Conservation (phyloP, 2,888 invertebrate species). For the Acrobasis suavella region DNA sequence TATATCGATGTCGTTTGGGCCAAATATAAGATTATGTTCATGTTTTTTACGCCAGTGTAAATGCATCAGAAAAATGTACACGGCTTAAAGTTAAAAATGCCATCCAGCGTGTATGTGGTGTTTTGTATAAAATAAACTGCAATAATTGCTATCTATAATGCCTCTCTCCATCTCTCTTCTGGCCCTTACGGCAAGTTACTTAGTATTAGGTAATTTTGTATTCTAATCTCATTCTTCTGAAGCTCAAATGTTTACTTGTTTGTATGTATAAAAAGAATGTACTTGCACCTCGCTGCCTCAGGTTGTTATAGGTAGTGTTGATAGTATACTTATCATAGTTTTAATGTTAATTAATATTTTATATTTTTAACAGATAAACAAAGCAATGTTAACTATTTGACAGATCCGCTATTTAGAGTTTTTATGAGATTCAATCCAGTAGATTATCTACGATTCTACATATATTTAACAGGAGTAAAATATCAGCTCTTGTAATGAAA, state of each 20-base stretch:
- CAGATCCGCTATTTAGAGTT: neutral
- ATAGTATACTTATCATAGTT: neutral
- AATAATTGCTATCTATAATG: no score
- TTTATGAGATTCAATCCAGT: neutral
- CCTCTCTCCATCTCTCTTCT: neutral
- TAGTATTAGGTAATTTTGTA: neutral
- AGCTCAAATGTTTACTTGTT: no score
- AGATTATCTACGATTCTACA: neutral
- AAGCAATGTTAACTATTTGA: slow-evolving; percentile 15
- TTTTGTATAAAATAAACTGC: no score
- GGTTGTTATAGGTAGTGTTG: slow-evolving; percentile 2
- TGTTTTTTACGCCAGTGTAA: no score
- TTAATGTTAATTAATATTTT: neutral
- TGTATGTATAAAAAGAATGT: neutral
- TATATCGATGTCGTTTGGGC: no score
- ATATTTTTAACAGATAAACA: neutral
- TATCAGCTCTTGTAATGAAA: neutral
- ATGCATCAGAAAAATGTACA: no score
- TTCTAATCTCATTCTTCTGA: neutral
- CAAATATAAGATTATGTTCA: no score
- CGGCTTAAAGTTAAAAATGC: no score
- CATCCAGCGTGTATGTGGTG: no score
- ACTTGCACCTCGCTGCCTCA: neutral
- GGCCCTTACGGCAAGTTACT: neutral
- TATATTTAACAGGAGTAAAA: neutral